phyloP scores from a whole-genome alignment of 1,140 invertebrate genomes.

The Aricia agestis region DNA sequence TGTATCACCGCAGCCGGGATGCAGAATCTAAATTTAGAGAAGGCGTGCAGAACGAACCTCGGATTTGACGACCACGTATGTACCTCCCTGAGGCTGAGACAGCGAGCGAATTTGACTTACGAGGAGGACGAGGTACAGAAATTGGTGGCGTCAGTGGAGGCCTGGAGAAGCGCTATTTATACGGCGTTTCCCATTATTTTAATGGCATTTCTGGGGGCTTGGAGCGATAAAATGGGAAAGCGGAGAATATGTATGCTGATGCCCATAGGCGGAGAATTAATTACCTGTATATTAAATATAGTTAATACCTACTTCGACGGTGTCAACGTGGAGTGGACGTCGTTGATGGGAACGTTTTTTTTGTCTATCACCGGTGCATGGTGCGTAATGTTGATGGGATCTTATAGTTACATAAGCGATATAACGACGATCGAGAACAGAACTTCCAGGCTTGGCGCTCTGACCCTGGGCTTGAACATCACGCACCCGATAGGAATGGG shows the following conservation, averaged over 20 bases:
- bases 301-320: constrained; percentile 77
- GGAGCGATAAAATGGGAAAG: neutral
- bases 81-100: constrained; percentile 45
- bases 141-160: constrained; percentile 78
- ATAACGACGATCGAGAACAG: neutral
- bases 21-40: constrained; percentile 67
- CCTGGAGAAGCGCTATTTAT: constrained; percentile 76
- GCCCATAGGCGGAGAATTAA: constrained; percentile 46
- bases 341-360: neutral
- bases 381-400: neutral
- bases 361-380: neutral
- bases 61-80: constrained; percentile 52
- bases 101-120: constrained; percentile 48
- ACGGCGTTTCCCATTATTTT: constrained; percentile 75
- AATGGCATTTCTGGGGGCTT: constrained; percentile 78
- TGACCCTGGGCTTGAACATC: constrained; percentile 4
- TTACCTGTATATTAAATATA: constrained; percentile 85
- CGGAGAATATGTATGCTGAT: neutral
- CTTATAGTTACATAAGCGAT: neutral
- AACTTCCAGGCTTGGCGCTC: constrained; percentile 6
- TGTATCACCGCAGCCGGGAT: constrained; percentile 53
- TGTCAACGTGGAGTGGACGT: neutral
- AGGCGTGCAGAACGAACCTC: constrained; percentile 60
- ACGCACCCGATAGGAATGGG: constrained; percentile 9
- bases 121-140: constrained; percentile 69